Evolutionary conservation across 2,888 invertebrate species (phyloP), one percentile per base, ranked within the genome.

Genomic region (Drosophila multiciliata): DNA sequence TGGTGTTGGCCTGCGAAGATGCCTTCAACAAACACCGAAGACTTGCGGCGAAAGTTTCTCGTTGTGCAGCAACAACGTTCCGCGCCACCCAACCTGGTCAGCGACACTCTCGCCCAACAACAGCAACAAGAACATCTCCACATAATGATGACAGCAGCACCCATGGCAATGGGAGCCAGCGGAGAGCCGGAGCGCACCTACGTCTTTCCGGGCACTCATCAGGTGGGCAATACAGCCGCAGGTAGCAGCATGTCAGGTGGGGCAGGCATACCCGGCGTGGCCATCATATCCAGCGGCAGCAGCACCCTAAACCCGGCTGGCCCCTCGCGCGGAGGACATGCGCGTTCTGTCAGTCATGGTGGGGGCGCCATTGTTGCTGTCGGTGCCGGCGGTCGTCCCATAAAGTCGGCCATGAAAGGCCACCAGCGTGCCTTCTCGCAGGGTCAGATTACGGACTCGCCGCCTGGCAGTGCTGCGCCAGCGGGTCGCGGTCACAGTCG

Each of bases 401-500:
- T 97, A 89, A 97, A 96, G 92, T 95, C 96, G 1, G 95, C 95
- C 36, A 92, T 95, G 91, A 95, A 95, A 68, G 95, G 97, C 2
- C 97, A 97, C 91, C 97, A 97, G 91, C 95, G 97, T 69, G 97
- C 97, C 59, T 95, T 97, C 87, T 97, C 97, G 8, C 97, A 98
- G 89, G 97, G 97, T 0, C 97, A 97, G 93, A 97, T 97, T 75
- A 95, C 95, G 66, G 96, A 96, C 82, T 94, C 92, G 9, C 91
- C 92, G 1, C 90, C 90, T 11, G 87, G 91, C 1, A 82, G 86
- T 58, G 81, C 73, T 0, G 84, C 82, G 12, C 75, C 89, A 1
- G 94, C 92, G 75, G 88, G 88, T 0, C 94, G 91, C 49, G 96
- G 96, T 1, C 97, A 97, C 94, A 96, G 95, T 92, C 95, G 97